Evolutionary conservation across 1,140 invertebrate species (phyloP).

Genomic region (Drosophila bifasciata): DNA sequence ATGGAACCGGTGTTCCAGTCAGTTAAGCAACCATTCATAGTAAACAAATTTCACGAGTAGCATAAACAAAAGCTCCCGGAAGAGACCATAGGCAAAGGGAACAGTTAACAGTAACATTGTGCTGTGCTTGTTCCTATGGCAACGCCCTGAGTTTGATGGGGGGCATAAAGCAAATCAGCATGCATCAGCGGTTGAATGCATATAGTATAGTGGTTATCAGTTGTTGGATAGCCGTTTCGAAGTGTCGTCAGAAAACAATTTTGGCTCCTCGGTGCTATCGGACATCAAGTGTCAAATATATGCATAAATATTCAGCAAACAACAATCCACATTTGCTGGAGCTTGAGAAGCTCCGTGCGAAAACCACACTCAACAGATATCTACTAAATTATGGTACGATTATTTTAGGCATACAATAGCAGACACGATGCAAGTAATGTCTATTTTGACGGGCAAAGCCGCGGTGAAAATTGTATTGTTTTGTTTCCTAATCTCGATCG

Average conservation of each 20-base stretch:
- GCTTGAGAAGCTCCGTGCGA: constrained; percentile 9
- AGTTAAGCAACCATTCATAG: constrained; percentile 68
- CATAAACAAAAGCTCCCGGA: constrained; percentile 58
- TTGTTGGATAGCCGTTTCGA: constrained; percentile 46
- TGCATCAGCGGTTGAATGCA: constrained; percentile 40
- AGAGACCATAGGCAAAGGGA: constrained; percentile 40
- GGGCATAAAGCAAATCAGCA: constrained; percentile 34
- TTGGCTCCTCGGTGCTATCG: constrained; percentile 15
- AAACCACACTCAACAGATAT: background rate
- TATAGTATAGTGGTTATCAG: constrained; percentile 57
- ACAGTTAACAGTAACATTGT: constrained; percentile 48
- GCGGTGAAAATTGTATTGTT: constrained; percentile 29
- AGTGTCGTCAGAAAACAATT: constrained; percentile 26
- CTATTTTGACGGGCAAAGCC: constrained; percentile 7
- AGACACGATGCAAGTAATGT: constrained; percentile 18
- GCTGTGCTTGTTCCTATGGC: constrained; percentile 48
- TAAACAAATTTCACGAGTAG: constrained; percentile 33
- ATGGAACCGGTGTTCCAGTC: constrained; percentile 62
- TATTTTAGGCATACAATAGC: background rate
- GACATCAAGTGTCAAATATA: constrained; percentile 7
- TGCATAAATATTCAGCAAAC: background rate
- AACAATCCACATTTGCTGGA: background rate
- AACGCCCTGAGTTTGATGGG: constrained; percentile 42
- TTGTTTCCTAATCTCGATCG: constrained; percentile 44
- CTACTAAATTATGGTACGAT: constrained; percentile 6